Conservation (phyloP, 2,888 invertebrate genomes). For the Hirtodrosophila histrioides region DNA sequence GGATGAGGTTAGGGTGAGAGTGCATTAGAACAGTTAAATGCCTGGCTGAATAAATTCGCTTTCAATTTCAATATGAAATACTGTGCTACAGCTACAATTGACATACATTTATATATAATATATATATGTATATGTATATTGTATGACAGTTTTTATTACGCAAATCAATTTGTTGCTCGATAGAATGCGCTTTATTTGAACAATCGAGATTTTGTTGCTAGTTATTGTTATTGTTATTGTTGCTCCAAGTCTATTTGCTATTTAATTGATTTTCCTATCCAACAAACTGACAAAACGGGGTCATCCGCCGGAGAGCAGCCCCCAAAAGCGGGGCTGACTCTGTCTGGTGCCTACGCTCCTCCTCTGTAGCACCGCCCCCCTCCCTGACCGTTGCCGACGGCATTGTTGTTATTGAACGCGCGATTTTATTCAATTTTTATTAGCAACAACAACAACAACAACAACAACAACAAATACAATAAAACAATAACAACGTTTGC, state of each 20-base stretch:
- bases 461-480: constrained; percentile 7
- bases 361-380: neutral
- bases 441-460: constrained; percentile 40
- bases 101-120: constrained; percentile 12
- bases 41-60: constrained; percentile 56
- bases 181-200: constrained; percentile 19
- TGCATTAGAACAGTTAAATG: constrained; percentile 40
- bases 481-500: constrained; percentile 13
- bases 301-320: constrained; percentile 42
- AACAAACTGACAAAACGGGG: constrained; percentile 50
- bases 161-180: constrained; percentile 46
- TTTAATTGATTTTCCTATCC: constrained; percentile 55
- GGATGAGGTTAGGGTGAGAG: constrained; percentile 9
- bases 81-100: constrained; percentile 45
- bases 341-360: constrained; percentile 1
- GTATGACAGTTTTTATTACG: constrained; percentile 53
- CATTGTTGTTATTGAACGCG: constrained; percentile 66
- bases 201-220: constrained; percentile 44
- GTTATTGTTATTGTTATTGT: constrained; percentile 20
- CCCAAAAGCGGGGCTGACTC: constrained; percentile 34
- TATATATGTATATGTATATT: too few relatives aligned
- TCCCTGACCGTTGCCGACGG: neutral
- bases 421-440: constrained; percentile 78
- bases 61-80: constrained; percentile 60
- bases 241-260: constrained; percentile 45